These are phyloP conservation scores for Diploscapter pachys DNA, from an alignment of 1,140 invertebrate species.

Conservation along the genomic window DNA sequence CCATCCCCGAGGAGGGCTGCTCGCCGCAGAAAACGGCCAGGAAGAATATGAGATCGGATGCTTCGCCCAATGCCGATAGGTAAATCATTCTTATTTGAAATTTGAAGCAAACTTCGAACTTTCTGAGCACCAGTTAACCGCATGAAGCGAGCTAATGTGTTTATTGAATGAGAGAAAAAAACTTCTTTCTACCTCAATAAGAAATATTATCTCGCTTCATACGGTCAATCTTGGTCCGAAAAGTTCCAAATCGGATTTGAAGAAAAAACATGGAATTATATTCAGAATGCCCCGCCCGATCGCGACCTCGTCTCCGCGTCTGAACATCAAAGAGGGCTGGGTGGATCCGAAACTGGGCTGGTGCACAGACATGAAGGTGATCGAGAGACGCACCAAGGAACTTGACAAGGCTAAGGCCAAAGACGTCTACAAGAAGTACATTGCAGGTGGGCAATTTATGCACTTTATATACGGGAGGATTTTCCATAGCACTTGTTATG, in stretches of 20 bases:
- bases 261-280: no score
- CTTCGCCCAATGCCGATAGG: no score
- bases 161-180: constrained; percentile 4
- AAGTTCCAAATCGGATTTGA: no score
- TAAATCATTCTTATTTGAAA: no score
- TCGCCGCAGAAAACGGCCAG: constrained; percentile 12
- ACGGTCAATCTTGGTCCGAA: no score
- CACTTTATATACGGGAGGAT: not conserved
- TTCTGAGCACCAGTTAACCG: no score
- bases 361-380: constrained; percentile 38
- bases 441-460: constrained; percentile 2
- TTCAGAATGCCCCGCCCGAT: not conserved
- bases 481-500: not conserved
- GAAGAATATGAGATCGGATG: no score
- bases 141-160: no score
- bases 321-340: constrained; percentile 21
- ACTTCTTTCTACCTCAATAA: constrained; percentile 6
- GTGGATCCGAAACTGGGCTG: constrained; percentile 44
- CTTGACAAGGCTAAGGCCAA: constrained; percentile 46
- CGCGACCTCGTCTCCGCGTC: constrained; percentile 2
- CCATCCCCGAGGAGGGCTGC: constrained; percentile 17
- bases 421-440: constrained; percentile 37
- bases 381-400: constrained; percentile 43
- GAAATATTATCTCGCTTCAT: not conserved
- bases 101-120: no score